Conservation (phyloP, 2,797 vertebrate species). For the Apogon hyalosoma region DNA sequence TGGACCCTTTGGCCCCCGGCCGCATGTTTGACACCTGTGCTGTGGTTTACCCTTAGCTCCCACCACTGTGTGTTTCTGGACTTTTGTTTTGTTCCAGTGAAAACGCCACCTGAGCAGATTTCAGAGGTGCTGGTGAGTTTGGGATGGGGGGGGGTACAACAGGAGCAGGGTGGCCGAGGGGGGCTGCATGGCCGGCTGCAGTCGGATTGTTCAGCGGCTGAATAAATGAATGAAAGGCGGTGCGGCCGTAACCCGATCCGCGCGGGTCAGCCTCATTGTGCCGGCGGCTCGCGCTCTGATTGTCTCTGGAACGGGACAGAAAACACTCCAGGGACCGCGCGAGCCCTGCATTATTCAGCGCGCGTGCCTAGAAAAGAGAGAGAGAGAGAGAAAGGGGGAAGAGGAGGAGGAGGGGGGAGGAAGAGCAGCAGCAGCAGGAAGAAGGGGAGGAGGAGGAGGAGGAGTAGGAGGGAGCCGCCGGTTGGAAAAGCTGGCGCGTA, state of each 20-base stretch:
- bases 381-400: slow-evolving; percentile 15
- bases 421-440: background rate
- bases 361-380: slow-evolving; percentile 59
- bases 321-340: slow-evolving; percentile 80
- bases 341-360: slow-evolving; percentile 87
- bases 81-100: slow-evolving; percentile 44
- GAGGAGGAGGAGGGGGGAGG: slow-evolving; percentile 1
- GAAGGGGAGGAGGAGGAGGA: slow-evolving; percentile 2
- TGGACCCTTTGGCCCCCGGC: no score
- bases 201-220: slow-evolving; percentile 64
- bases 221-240: slow-evolving; percentile 79
- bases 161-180: slow-evolving; percentile 6
- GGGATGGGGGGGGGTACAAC: slow-evolving; percentile 1
- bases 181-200: no score
- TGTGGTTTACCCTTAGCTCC: background rate
- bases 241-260: slow-evolving; percentile 78
- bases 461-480: slow-evolving; percentile 31
- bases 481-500: slow-evolving; percentile 72
- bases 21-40: no score
- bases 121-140: slow-evolving; percentile 14
- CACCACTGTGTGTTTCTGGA: background rate
- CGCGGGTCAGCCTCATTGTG: slow-evolving; percentile 70
- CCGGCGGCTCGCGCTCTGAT: slow-evolving; percentile 72
- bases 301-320: slow-evolving; percentile 84
- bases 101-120: slow-evolving; percentile 69